These are phyloP conservation scores for Calvadosia cruxmelitensis DNA, from an alignment of 30 jellyfish, hydroid and myxozoan species.

Conservation along the genomic window DNA sequence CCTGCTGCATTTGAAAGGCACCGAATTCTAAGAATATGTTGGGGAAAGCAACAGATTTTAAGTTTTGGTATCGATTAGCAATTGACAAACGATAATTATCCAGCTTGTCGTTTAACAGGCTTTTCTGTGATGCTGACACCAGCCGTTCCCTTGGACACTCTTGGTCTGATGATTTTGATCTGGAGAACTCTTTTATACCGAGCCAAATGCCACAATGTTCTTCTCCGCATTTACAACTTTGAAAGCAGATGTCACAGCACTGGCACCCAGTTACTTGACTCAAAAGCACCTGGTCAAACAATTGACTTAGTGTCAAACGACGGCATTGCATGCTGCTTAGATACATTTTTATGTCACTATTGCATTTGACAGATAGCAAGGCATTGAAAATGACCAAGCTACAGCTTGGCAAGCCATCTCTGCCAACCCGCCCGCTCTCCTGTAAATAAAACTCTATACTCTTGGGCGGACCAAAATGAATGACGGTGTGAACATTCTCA, in stretches of 20 bases:
- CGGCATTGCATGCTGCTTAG: constrained; percentile 13
- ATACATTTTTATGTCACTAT: constrained; percentile 11
- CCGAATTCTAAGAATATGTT: constrained; percentile 16
- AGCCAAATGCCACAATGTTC: constrained; percentile 5
- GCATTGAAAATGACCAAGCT: constrained; percentile 20
- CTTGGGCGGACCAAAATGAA: constrained; percentile 41
- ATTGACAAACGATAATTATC: constrained; percentile 4
- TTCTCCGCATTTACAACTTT: neutral
- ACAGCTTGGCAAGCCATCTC: constrained; percentile 17
- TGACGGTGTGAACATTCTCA: constrained; percentile 9
- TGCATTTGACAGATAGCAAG: constrained; percentile 7
- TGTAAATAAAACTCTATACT: constrained; percentile 20
- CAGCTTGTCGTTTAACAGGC: constrained; percentile 9
- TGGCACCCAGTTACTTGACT: neutral
- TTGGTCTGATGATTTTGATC: neutral
- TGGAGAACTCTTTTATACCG: neutral
- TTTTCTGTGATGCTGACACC: constrained; percentile 6
- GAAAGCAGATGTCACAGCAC: constrained; percentile 1
- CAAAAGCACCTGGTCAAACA: neutral
- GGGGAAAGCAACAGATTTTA: constrained; percentile 16
- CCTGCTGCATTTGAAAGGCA: constrained; percentile 8
- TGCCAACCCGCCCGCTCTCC: constrained; percentile 42
- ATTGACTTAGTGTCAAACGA: neutral
- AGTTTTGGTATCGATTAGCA: neutral
- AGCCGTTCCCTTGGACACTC: neutral